phyloP scores from a whole-genome alignment of 1,140 invertebrate species.

The Acromyrmex charruanus region DNA sequence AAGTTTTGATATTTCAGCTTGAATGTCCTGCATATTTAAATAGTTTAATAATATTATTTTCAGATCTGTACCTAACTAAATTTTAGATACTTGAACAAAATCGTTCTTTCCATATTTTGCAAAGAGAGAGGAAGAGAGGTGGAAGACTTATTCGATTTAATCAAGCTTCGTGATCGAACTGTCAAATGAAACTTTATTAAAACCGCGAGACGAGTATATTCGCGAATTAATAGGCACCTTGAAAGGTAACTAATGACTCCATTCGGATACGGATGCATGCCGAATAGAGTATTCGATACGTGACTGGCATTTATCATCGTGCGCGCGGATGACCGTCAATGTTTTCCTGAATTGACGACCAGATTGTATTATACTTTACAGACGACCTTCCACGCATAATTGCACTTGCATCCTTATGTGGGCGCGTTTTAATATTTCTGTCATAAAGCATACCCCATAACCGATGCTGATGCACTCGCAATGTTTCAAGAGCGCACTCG shows the following conservation, averaged over 20 bases:
- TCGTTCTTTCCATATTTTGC: neutral
- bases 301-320: constrained; percentile 52
- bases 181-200: neutral
- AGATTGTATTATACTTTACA: constrained; percentile 13
- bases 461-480: constrained; percentile 25
- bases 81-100: too few relatives aligned
- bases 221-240: constrained; percentile 45
- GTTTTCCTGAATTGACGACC: constrained; percentile 59
- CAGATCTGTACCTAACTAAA: too few relatives aligned
- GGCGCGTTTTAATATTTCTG: constrained; percentile 22
- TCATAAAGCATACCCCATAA: neutral
- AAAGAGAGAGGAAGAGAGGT: neutral
- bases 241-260: constrained; percentile 40
- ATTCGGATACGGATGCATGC: constrained; percentile 58
- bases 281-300: constrained; percentile 54
- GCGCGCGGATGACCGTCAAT: constrained; percentile 42
- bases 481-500: neutral
- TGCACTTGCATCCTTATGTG: constrained; percentile 52
- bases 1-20: too few relatives aligned
- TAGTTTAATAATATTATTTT: too few relatives aligned
- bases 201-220: constrained; percentile 24
- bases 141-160: neutral
- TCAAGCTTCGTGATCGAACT: neutral
- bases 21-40: too few relatives aligned
- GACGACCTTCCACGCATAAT: constrained; percentile 54